Evolutionary conservation across 2,113 vertebrate species (phyloP), one percentile per base, ranked within the genome.

Genomic region (Xyrauchen texanus): DNA sequence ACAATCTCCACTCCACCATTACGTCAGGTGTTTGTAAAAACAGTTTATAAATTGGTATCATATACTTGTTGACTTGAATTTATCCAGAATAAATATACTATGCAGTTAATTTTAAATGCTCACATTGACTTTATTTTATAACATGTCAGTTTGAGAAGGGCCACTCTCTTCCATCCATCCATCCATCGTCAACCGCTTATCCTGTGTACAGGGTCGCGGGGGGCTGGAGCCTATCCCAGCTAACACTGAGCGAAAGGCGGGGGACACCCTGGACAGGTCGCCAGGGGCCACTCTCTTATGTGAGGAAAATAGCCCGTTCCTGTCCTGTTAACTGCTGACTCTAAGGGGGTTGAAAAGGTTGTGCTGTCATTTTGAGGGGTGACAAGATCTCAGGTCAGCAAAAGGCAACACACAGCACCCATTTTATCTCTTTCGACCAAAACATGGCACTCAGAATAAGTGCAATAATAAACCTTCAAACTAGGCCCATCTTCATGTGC

Each of bases 371-470:
- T 63, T 74, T 74, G 72, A 52, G 58, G 16, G 58, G 49, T 1
- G 46, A n/a, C 7, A 5, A 45, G 46, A 63, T 74, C 16, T 63
- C 58, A 63, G 72, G 58, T 74, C 58, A 74, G 72, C 58, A 63
- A 52, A 63, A 74, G 58, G 10, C 58, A 49, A 34, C 21, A 34
- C 21, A 34, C 21, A 74, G 58, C 58, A 74, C 4, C 58, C 16
- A 42, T 51, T 74, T 62, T 8, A 74, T 74, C 58, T 51, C 45
- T 63, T 73, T 74, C 11, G 13, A 63, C 45, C 72, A 74, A 74
- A 63, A 74, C 16, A 63, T 63, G 72, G 16, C 58, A 51, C 15
- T 74, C 71, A 74, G 16, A 63, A 49, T 58, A 51, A 74, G 15
- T 42, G 4, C 6, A 51, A 34, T 62, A 74, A 74, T 62, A 49